Base-by-base conservation (phyloP, 2,113 vertebrate species). In the Phaethornis superciliosus region DNA sequence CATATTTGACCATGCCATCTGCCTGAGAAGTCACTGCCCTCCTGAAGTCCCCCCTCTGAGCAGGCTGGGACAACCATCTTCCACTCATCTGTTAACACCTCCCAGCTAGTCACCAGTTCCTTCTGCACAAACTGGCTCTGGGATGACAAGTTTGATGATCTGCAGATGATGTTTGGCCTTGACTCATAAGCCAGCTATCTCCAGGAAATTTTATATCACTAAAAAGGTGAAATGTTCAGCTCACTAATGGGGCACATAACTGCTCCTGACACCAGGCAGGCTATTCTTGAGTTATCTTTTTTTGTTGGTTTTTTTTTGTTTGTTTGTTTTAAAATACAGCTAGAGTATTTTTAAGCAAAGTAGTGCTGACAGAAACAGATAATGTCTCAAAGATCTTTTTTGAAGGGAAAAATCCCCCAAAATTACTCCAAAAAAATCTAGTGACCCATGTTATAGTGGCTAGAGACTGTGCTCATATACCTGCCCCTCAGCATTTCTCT, bases 71-170 rank as follows among this genome's bases (percentile, higher is more conserved):
- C 79, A 81, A 76, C 59, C 64, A 69, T 54, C 91, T 85, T 76
- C 86, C 68, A 52, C 49, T 46, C 44, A 23, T 83, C 89, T 72
- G 58, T 80, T 81, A 83, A 67, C 86, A 63, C 56, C 90, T 80
- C 52, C 52, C 52, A 35, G 47, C 28, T 58, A 58, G 54, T 27
- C 72, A 42, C 81, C 88, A 28, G 55, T 27, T 86, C 58, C 47
- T 80, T 55, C 81, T 68, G 77, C 72, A 60, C 65, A 64, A 84
- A 93, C 71, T 10, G 0, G 56, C 62, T 56, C 75, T 62, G 71
- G 54, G 51, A 33, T 94, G 93, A 94, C 89, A 87, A 62, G 58
- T 82, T 83, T 85, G 67, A 91, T 81, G 87, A 88, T 67, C 86
- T 74, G 81, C 62, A 75, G 89, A 75, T 72, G 56, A 94, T 59